Evolutionary conservation across 2,888 invertebrate genomes (phyloP).

Genomic region (Abrostola tripartita): DNA sequence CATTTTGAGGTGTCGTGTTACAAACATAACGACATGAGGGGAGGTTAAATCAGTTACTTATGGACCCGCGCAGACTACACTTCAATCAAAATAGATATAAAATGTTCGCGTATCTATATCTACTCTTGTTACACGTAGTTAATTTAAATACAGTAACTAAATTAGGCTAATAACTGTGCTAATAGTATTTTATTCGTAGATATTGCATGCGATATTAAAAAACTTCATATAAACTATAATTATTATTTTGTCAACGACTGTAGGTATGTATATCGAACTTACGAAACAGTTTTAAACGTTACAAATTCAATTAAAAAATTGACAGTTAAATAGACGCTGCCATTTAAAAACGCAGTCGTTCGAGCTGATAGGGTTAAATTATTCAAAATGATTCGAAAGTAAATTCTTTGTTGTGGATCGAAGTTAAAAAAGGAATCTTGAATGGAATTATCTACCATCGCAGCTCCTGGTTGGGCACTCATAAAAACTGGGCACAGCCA

Average conservation of each 20-base stretch:
- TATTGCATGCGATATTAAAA: too few species aligned
- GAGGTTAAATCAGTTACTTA: slow-evolving; percentile 16
- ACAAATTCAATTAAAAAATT: slow-evolving; percentile 8
- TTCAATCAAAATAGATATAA: neutral
- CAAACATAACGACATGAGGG: slow-evolving; percentile 14
- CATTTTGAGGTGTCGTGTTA: slow-evolving; percentile 17
- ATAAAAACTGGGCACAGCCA: slow-evolving; percentile 71
- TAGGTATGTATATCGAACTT: too few species aligned
- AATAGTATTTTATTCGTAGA: too few species aligned
- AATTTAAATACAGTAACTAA: too few species aligned
- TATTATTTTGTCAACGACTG: too few species aligned
- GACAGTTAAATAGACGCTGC: neutral
- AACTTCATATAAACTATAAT: too few species aligned
- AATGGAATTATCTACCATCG: slow-evolving; percentile 52
- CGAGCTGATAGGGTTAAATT: slow-evolving; percentile 38
- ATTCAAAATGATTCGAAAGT: slow-evolving; percentile 38
- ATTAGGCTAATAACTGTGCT: too few species aligned
- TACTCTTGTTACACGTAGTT: neutral
- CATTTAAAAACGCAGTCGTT: neutral
- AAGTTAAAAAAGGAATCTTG: slow-evolving; percentile 45
- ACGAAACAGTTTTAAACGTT: too few species aligned
- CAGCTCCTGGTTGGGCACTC: slow-evolving; percentile 63
- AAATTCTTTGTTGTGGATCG: slow-evolving; percentile 42
- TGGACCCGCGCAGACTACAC: slow-evolving; percentile 2
- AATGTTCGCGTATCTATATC: neutral